phyloP scores from a whole-genome alignment of 1,140 invertebrate genomes.

The Meloidogyne exigua region DNA sequence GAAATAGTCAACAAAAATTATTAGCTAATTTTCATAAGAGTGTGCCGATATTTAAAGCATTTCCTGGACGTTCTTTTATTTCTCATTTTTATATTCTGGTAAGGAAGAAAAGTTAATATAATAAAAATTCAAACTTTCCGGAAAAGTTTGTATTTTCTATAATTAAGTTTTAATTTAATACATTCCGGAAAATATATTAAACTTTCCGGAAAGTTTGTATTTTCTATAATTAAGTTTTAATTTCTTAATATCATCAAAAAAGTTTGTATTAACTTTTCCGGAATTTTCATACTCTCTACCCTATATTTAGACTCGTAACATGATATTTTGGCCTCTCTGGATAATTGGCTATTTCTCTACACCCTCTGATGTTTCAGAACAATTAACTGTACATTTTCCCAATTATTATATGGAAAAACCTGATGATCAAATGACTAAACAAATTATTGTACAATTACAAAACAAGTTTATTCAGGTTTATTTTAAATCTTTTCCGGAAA shows the following conservation, averaged over 20 bases:
- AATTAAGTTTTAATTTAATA: too few relatives aligned
- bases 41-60: slow-evolving; percentile 34
- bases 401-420: slow-evolving; percentile 31
- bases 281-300: not conserved
- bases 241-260: too few relatives aligned
- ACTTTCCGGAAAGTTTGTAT: not conserved
- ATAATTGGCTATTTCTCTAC: slow-evolving; percentile 38
- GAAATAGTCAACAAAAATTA: slow-evolving; percentile 16
- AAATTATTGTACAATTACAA: slow-evolving; percentile 32
- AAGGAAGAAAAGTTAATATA: slow-evolving; percentile 3
- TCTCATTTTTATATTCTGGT: slow-evolving; percentile 32
- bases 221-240: too few relatives aligned
- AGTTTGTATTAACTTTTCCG: not conserved
- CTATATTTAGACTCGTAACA: slow-evolving; percentile 30
- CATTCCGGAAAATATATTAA: slow-evolving; percentile 13
- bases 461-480: slow-evolving; percentile 43
- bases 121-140: not conserved
- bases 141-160: not conserved
- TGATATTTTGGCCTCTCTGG: slow-evolving; percentile 44
- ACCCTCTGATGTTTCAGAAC: slow-evolving; percentile 4
- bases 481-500: not conserved
- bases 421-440: slow-evolving; percentile 9
- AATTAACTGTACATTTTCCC: slow-evolving; percentile 34
- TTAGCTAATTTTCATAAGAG: slow-evolving; percentile 30
- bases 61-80: slow-evolving; percentile 21